These are phyloP conservation scores for Gymnocheta viridis DNA, from an alignment of 2,888 invertebrate species.

Conservation along the genomic window DNA sequence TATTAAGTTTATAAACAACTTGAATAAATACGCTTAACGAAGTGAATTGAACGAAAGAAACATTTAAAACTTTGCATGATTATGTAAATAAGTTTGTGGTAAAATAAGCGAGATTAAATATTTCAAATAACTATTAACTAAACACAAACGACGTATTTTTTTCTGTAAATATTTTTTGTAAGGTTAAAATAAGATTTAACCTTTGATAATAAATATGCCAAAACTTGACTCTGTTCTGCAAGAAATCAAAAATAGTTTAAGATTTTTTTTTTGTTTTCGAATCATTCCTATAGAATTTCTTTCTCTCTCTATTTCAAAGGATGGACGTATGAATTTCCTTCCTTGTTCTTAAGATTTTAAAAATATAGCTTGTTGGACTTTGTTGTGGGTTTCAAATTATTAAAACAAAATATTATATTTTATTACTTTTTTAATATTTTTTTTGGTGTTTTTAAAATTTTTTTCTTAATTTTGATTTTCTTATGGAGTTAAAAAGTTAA, in stretches of 20 bases:
- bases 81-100: constrained; percentile 20
- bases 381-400: constrained; percentile 61
- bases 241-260: not conserved
- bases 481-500: constrained; percentile 67
- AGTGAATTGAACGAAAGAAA: constrained; percentile 40
- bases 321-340: not conserved
- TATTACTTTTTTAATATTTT: constrained; percentile 67
- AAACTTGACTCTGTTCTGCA: constrained; percentile 20
- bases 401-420: constrained; percentile 68
- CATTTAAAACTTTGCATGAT: constrained; percentile 30
- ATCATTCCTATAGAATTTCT: constrained; percentile 29
- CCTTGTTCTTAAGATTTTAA: constrained; percentile 9
- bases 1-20: constrained; percentile 32
- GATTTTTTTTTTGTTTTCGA: too few species aligned
- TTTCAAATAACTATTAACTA: constrained; percentile 45
- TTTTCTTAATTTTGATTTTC: constrained; percentile 66
- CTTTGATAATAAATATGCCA: constrained; percentile 16
- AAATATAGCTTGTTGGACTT: constrained; percentile 36
- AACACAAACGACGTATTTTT: constrained; percentile 46
- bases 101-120: constrained; percentile 41
- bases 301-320: constrained; percentile 22
- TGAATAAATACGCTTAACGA: constrained; percentile 33
- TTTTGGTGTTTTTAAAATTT: constrained; percentile 54
- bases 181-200: constrained; percentile 4
- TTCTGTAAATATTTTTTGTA: constrained; percentile 4